phyloP scores from a whole-genome alignment of 2,888 invertebrate genomes.

The Corbicula japonica region DNA sequence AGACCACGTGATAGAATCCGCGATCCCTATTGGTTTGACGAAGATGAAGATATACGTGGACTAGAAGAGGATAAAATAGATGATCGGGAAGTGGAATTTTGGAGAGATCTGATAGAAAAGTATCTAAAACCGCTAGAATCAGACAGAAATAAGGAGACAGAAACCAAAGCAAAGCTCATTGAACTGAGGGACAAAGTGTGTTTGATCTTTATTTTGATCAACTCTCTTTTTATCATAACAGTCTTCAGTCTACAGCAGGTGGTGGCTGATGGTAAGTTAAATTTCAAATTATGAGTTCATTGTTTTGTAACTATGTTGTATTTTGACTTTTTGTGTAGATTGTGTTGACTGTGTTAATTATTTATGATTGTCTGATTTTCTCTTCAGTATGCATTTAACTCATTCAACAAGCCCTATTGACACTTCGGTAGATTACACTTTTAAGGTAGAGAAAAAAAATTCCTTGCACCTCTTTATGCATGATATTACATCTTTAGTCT shows the following conservation, averaged over 20 bases:
- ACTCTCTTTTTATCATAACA: slow-evolving; percentile 98
- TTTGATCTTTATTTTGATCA: slow-evolving; percentile 95
- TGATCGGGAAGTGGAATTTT: slow-evolving; percentile 90
- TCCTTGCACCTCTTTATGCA: too few species aligned
- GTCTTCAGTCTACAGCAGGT: slow-evolving; percentile 99
- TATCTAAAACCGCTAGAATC: slow-evolving; percentile 97
- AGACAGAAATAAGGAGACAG: slow-evolving; percentile 91
- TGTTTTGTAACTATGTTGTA: too few species aligned
- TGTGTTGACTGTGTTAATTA: too few species aligned
- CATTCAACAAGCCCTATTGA: too few species aligned
- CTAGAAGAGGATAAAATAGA: slow-evolving; percentile 22
- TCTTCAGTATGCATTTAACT: too few species aligned
- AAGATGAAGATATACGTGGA: slow-evolving; percentile 88
- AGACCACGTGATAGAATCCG: slow-evolving; percentile 58
- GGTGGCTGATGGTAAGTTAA: slow-evolving; percentile 47
- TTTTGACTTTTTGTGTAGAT: too few species aligned
- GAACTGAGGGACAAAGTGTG: slow-evolving; percentile 94
- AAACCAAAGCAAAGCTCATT: slow-evolving; percentile 89
- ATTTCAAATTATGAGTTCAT: not conserved
- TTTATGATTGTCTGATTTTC: too few species aligned
- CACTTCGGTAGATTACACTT: too few species aligned
- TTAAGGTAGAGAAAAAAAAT: too few species aligned
- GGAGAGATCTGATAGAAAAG: slow-evolving; percentile 97
- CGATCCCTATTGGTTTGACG: slow-evolving; percentile 73
- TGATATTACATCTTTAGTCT: too few species aligned